A percentile compares a stretch with the other conserved stretches of the same genome.
Conservation (phyloP, 1,140 invertebrate species). For the Aphelinus atriplicis region DNA sequence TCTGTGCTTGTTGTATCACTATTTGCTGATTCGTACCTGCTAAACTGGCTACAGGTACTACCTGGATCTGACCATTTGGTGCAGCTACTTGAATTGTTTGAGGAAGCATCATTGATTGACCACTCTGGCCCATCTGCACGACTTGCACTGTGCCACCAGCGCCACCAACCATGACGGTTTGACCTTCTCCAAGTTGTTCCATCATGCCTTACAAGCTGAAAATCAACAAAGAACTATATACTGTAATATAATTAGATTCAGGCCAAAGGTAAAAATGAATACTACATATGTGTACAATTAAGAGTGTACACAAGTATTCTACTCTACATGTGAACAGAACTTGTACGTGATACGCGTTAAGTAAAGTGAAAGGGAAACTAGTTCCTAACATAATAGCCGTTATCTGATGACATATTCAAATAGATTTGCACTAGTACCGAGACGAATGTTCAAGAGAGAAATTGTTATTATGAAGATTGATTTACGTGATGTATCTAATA, state of each 20-base stretch:
- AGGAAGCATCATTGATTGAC: slow-evolving; percentile 66
- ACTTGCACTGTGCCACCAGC: slow-evolving; percentile 64
- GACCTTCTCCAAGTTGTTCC: slow-evolving; percentile 65
- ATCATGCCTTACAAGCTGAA: slow-evolving; percentile 45
- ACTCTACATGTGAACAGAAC: too few species aligned
- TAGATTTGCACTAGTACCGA: too few species aligned
- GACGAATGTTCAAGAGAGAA: too few species aligned
- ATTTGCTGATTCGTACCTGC: slow-evolving; percentile 69
- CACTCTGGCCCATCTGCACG: slow-evolving; percentile 65
- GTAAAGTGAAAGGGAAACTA: too few species aligned
- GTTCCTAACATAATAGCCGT: too few species aligned
- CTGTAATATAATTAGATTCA: too few species aligned
- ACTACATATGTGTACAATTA: background rate
- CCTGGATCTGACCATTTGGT: slow-evolving; percentile 73
- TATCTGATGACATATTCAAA: too few species aligned
- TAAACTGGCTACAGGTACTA: slow-evolving; percentile 71
- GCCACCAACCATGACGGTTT: slow-evolving; percentile 63
- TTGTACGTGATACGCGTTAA: too few species aligned
- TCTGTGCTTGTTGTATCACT: slow-evolving; percentile 72
- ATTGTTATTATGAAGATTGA: too few species aligned
- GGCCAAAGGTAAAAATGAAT: background rate
- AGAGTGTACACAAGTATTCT: too few species aligned
- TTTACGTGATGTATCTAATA: too few species aligned
- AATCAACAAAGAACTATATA: background rate
- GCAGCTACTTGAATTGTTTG: slow-evolving; percentile 73